These are phyloP conservation scores for human DNA, from an alignment of 2,113 vertebrate genomes.

Conservation along the genomic window DNA sequence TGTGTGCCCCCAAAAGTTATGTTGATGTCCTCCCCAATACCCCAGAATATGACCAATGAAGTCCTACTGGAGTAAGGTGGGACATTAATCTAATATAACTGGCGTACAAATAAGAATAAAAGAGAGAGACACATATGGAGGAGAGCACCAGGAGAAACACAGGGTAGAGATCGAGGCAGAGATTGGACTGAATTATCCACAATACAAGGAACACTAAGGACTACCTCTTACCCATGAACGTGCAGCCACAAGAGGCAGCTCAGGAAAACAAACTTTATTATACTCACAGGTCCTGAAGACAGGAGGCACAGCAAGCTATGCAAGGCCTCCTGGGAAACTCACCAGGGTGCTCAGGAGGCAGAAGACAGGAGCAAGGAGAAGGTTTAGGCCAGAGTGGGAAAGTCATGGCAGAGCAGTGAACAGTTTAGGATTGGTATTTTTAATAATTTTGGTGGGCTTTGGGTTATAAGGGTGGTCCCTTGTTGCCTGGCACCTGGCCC, in stretches of 20 bases:
- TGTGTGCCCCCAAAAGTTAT: not conserved
- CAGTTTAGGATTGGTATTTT: not conserved
- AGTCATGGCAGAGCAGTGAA: not conserved
- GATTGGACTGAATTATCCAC: not conserved
- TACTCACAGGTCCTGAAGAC: not conserved
- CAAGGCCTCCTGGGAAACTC: not conserved
- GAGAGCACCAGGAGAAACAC: not conserved
- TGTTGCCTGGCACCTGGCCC: not conserved
- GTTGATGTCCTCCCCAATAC: not conserved
- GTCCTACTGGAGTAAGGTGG: not conserved
- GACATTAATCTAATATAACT: not conserved
- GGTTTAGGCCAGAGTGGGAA: not conserved
- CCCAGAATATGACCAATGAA: not conserved
- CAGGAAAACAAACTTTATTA: not conserved
- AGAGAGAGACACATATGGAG: not conserved
- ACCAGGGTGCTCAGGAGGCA: not conserved
- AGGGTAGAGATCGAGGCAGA: not conserved
- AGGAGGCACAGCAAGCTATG: not conserved
- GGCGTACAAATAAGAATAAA: not conserved
- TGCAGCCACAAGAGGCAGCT: not conserved
- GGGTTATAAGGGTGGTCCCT: too few relatives aligned
- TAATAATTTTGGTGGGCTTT: not conserved
- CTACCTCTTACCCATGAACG: accelerated
- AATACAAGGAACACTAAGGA: not conserved
- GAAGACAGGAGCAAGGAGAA: not conserved